These are phyloP conservation scores for Myopa tessellatipennis DNA, from an alignment of 2,888 invertebrate genomes.

Conservation along the genomic window DNA sequence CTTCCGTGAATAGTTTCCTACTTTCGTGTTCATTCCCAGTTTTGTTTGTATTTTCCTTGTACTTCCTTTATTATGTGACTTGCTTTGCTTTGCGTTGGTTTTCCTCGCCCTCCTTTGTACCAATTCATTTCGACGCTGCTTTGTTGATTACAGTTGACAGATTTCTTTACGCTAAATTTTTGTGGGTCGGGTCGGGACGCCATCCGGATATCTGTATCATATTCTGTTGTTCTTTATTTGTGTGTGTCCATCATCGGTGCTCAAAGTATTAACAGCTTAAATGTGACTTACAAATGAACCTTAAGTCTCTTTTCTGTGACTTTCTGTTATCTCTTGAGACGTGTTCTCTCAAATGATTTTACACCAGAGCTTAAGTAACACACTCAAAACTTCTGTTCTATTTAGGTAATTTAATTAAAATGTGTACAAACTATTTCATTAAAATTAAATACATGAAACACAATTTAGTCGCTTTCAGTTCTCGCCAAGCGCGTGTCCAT, in stretches of 20 bases:
- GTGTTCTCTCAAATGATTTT: too few species aligned
- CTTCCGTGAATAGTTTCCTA: background rate
- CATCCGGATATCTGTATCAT: too few species aligned
- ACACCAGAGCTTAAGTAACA: too few species aligned
- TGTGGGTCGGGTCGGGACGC: too few species aligned
- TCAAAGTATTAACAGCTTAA: constrained; percentile 27
- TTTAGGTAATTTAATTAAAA: too few species aligned
- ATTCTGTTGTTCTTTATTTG: background rate
- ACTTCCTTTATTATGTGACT: background rate
- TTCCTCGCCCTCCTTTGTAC: background rate
- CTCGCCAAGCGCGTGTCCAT: too few species aligned
- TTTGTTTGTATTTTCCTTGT: constrained; percentile 20
- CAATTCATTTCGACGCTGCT: background rate
- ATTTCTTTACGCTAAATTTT: background rate
- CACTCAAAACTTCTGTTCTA: too few species aligned
- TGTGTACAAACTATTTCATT: too few species aligned
- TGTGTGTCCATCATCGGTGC: background rate
- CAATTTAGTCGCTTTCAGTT: constrained; percentile 8
- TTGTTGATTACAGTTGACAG: background rate
- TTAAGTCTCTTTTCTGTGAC: too few species aligned
- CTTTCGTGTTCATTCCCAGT: background rate
- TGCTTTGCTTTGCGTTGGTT: background rate
- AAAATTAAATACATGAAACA: too few species aligned
- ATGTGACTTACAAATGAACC: background rate
- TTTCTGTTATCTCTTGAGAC: too few species aligned